Evolutionary conservation across 2,113 vertebrate genomes (phyloP).

Genomic region (Urocolius indicus): DNA sequence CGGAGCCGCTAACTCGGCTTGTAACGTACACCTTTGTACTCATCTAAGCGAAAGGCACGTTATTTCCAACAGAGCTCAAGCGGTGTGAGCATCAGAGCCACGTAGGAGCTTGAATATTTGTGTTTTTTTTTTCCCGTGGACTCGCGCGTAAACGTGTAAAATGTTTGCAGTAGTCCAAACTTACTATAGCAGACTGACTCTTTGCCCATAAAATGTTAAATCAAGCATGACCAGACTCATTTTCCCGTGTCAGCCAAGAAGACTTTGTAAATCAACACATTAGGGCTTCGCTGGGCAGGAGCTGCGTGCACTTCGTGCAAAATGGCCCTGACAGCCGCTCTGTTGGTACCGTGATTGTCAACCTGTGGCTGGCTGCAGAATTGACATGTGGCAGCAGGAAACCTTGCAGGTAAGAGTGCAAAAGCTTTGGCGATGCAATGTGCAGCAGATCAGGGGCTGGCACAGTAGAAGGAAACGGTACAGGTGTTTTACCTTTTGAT

Average conservation of each 20-base stretch:
- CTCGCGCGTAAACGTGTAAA: conserved; percentile 1
- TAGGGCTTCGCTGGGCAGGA: conserved; percentile 49
- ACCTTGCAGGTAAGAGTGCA: conserved; percentile 1
- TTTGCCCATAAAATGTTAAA: conserved; percentile 65
- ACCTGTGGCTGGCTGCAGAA: not conserved
- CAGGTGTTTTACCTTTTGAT: not conserved
- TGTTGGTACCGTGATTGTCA: conserved; percentile 13
- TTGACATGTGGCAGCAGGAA: not conserved
- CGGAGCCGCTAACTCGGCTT: not conserved
- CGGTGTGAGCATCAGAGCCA: not conserved
- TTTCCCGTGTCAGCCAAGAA: conserved; percentile 66
- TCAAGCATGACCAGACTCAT: conserved; percentile 65
- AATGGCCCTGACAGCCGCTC: conserved; percentile 53
- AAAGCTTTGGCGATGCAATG: not conserved
- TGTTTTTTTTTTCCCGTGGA: not conserved
- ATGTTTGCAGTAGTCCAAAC: conserved; percentile 34
- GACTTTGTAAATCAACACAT: conserved; percentile 68
- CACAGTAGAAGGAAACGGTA: not conserved
- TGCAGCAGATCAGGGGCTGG: not conserved
- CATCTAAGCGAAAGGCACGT: not conserved
- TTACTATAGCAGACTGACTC: conserved; percentile 39
- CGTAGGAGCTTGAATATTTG: not conserved
- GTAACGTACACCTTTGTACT: not conserved
- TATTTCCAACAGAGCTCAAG: not conserved
- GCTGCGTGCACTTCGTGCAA: conserved; percentile 49